Conservation (phyloP, 2,113 vertebrate genomes). For the Tetrax tetrax region DNA sequence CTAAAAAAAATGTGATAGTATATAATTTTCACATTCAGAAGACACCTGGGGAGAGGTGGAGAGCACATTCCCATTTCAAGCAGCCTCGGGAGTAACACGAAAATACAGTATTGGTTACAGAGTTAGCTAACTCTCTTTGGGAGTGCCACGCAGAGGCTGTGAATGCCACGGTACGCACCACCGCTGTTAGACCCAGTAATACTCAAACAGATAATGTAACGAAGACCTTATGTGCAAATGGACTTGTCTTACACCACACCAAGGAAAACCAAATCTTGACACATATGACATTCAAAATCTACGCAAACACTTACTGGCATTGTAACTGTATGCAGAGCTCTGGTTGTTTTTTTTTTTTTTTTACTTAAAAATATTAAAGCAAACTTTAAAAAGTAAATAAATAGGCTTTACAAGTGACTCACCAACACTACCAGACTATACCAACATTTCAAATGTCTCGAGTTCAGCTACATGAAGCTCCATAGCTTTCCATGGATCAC, state of each 20-base stretch:
- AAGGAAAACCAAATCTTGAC: background rate
- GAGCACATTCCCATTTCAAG: constrained; percentile 9
- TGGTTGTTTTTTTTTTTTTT: background rate
- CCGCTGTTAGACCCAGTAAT: background rate
- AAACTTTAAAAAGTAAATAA: background rate
- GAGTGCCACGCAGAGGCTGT: background rate
- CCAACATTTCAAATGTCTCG: background rate
- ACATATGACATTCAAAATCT: background rate
- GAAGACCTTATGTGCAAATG: background rate
- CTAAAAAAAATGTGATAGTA: background rate
- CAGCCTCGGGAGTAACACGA: background rate
- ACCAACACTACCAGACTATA: background rate
- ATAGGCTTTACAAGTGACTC: background rate
- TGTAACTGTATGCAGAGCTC: background rate
- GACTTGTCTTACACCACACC: background rate
- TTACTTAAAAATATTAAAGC: background rate
- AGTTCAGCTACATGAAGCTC: background rate
- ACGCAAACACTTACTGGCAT: background rate
- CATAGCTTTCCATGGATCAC: background rate
- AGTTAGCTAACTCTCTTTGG: background rate
- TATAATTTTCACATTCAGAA: background rate
- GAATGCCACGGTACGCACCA: background rate
- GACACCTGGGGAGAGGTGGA: constrained; percentile 14
- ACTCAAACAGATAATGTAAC: background rate
- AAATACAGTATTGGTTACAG: background rate